phyloP scores from a whole-genome alignment of 1,140 invertebrate species.

The Mizuhopecten yessoensis region DNA sequence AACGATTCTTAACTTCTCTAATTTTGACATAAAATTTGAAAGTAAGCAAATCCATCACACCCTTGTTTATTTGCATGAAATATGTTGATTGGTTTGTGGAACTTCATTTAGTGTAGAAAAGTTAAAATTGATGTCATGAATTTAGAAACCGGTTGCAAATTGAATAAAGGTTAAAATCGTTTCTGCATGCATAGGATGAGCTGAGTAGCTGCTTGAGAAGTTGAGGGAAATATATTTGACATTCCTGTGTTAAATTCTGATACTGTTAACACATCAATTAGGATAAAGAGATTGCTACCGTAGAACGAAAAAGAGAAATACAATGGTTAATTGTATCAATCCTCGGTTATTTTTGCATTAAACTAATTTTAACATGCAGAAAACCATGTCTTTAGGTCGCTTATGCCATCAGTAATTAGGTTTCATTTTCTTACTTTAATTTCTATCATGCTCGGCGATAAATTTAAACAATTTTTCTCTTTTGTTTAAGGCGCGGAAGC shows the following conservation, averaged over 20 bases:
- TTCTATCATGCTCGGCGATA: slow-evolving; percentile 37
- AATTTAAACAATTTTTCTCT: slow-evolving; percentile 40
- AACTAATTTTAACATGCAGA: slow-evolving; percentile 35
- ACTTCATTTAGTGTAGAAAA: slow-evolving; percentile 10
- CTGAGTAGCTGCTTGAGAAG: neutral
- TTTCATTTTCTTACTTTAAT: slow-evolving; percentile 40
- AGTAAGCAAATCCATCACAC: neutral
- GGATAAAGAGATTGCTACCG: slow-evolving; percentile 37
- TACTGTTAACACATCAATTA: neutral
- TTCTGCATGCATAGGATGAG: neutral
- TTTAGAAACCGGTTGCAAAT: slow-evolving; percentile 20
- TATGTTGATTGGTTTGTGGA: slow-evolving; percentile 38
- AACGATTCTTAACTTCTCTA: slow-evolving; percentile 27
- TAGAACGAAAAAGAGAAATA: slow-evolving; percentile 36
- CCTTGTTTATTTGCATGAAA: slow-evolving; percentile 39
- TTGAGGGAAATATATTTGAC: slow-evolving; percentile 34
- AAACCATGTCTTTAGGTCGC: slow-evolving; percentile 37
- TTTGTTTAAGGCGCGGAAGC: slow-evolving; percentile 7
- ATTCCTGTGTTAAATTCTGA: slow-evolving; percentile 34
- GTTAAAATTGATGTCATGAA: slow-evolving; percentile 22
- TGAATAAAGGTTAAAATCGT: slow-evolving; percentile 24
- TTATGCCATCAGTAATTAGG: slow-evolving; percentile 11
- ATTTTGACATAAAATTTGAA: slow-evolving; percentile 30
- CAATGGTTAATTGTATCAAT: neutral
- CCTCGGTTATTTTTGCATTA: slow-evolving; percentile 32